phyloP scores from a whole-genome alignment of 2,888 invertebrate genomes.

The Cynaeus angustus region DNA sequence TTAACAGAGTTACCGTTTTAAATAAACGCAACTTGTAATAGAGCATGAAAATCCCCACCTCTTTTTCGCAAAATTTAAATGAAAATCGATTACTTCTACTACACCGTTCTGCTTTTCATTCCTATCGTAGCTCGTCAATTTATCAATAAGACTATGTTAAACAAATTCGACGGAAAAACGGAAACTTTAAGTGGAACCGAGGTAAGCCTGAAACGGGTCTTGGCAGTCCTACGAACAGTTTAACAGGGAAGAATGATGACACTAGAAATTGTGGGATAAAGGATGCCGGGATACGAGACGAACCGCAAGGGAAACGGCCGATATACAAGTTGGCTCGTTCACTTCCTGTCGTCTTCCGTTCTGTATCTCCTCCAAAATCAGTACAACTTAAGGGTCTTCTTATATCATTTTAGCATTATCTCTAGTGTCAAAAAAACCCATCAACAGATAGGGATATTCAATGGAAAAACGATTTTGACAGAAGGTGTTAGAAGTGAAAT shows the following conservation, averaged over 20 bases:
- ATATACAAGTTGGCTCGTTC: conserved; percentile 56
- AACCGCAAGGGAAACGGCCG: conserved; percentile 59
- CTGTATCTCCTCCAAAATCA: conserved; percentile 54
- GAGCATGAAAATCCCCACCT: too few relatives aligned
- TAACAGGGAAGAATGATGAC: conserved; percentile 62
- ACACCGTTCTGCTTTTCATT: too few relatives aligned
- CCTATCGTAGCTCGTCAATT: background rate
- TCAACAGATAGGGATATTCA: too few relatives aligned
- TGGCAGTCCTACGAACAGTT: conserved; percentile 40
- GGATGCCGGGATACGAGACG: conserved; percentile 52
- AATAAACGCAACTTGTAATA: too few relatives aligned
- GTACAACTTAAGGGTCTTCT: conserved; percentile 37
- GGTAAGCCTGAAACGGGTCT: conserved; percentile 15
- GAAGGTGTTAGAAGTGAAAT: too few relatives aligned
- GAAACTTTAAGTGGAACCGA: conserved; percentile 24
- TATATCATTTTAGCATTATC: conserved; percentile 25
- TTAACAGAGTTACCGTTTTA: too few relatives aligned
- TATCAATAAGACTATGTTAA: background rate
- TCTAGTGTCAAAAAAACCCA: background rate
- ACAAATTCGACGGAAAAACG: conserved; percentile 20
- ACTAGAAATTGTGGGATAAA: conserved; percentile 63
- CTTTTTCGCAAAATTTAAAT: too few relatives aligned
- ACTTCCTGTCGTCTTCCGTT: conserved; percentile 58
- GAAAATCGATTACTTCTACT: too few relatives aligned
- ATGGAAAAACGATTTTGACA: too few relatives aligned